These are phyloP conservation scores for Notamacropus eugenii DNA, from an alignment of 2,797 vertebrate genomes.

Conservation along the genomic window DNA sequence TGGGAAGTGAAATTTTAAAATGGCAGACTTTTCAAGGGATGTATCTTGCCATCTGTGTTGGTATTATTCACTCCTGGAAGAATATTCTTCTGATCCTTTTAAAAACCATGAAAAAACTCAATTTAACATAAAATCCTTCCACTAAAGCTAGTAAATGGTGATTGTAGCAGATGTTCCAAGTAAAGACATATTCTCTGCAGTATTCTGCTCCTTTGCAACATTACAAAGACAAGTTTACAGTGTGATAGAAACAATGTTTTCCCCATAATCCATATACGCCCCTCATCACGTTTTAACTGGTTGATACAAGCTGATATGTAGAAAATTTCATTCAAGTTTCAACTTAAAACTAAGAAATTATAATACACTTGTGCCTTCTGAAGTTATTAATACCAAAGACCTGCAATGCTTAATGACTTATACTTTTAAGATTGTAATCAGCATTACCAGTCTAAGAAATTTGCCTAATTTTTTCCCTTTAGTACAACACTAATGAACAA, in stretches of 20 bases:
- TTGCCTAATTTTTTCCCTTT: conserved; percentile 11
- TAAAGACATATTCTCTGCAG: conserved; percentile 49
- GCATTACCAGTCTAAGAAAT: conserved; percentile 37
- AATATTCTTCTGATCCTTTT: conserved; percentile 49
- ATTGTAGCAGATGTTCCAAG: conserved; percentile 45
- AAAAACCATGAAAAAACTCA: conserved; percentile 50
- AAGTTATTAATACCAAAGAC: conserved; percentile 25
- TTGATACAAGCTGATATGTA: conserved; percentile 39
- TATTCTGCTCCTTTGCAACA: conserved; percentile 41
- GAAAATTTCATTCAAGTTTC: conserved; percentile 25
- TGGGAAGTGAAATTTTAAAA: conserved; percentile 51
- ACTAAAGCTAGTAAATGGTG: conserved; percentile 2
- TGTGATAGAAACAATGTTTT: conserved; percentile 51
- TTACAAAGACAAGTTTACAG: conserved; percentile 32
- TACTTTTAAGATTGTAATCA: neutral
- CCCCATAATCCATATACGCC: neutral
- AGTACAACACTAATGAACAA: conserved; percentile 61
- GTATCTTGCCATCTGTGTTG: conserved; percentile 40
- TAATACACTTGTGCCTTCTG: conserved; percentile 44
- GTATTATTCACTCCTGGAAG: conserved; percentile 25
- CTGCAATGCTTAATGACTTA: neutral
- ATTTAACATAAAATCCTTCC: conserved; percentile 41
- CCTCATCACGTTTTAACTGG: conserved; percentile 25
- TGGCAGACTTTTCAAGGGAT: neutral
- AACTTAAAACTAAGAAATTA: conserved; percentile 46